phyloP scores from a whole-genome alignment of 2,888 invertebrate genomes.

The Kuschelorhynchus macadamiae region DNA sequence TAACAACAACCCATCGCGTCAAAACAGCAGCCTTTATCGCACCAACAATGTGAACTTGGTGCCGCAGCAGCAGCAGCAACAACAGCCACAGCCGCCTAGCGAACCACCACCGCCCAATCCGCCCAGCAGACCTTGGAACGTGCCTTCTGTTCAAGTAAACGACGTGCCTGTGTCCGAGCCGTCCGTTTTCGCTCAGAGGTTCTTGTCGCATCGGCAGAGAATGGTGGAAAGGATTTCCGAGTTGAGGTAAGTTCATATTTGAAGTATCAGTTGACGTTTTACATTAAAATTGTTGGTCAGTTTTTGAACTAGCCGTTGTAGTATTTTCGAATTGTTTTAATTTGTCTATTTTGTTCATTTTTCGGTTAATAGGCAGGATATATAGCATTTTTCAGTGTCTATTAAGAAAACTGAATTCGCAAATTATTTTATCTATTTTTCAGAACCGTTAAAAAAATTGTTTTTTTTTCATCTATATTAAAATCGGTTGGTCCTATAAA shows the following conservation, averaged over 20 bases:
- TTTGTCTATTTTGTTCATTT: too few species aligned
- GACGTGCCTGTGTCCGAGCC: slow-evolving; percentile 71
- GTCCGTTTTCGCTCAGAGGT: slow-evolving; percentile 49
- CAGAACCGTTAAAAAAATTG: too few species aligned
- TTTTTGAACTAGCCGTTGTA: too few species aligned
- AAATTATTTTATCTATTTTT: too few species aligned
- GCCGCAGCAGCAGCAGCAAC: too few species aligned
- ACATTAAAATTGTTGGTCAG: slow-evolving; percentile 18
- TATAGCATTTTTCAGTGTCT: too few species aligned
- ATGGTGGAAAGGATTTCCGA: slow-evolving; percentile 62
- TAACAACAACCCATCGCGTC: background rate
- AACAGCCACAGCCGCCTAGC: slow-evolving; percentile 8
- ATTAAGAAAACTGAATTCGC: too few species aligned
- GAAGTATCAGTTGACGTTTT: too few species aligned
- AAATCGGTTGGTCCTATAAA: too few species aligned
- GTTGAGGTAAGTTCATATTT: slow-evolving; percentile 55
- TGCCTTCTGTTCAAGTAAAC: slow-evolving; percentile 72
- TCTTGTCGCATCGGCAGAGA: slow-evolving; percentile 57
- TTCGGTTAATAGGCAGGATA: too few species aligned
- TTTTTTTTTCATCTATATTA: too few species aligned
- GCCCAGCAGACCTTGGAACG: slow-evolving; percentile 55
- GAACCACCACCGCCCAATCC: slow-evolving; percentile 23
- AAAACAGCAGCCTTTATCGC: slow-evolving; percentile 52
- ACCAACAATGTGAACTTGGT: slow-evolving; percentile 56
- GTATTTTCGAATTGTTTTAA: too few species aligned